Conservation (phyloP, 2,888 invertebrate genomes). For the Epirrhoe tristata region DNA sequence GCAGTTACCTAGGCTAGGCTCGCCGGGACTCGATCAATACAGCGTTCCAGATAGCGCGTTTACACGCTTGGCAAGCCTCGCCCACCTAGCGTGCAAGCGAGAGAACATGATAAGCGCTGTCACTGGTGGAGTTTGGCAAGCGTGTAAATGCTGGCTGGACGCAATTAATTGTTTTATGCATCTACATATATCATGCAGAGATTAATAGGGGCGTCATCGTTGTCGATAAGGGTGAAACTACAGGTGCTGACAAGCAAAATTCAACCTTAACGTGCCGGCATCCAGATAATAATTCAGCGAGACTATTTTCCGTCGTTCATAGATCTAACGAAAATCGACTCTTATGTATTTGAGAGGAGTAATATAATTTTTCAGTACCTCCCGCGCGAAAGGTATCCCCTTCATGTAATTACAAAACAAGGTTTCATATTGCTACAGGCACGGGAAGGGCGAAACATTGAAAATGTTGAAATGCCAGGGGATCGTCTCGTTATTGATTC, state of each 20-base stretch:
- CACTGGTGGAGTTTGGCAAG: too few relatives aligned
- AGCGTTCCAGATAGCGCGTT: neutral
- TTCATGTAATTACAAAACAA: neutral
- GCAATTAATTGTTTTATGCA: slow-evolving; percentile 17
- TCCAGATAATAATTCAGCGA: neutral
- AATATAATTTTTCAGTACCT: neutral
- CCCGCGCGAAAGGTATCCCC: neutral
- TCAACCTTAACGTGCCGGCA: slow-evolving; percentile 5
- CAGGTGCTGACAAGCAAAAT: slow-evolving; percentile 8
- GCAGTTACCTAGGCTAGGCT: neutral
- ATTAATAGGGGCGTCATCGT: slow-evolving; percentile 3
- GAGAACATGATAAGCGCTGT: too few relatives aligned
- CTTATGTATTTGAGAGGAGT: neutral
- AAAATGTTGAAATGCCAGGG: slow-evolving; percentile 11
- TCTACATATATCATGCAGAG: neutral
- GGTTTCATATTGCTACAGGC: neutral
- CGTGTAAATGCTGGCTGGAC: neutral
- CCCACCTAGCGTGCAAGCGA: too few relatives aligned
- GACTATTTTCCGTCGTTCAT: neutral
- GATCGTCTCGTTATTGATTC: slow-evolving; percentile 24
- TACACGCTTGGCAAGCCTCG: too few relatives aligned
- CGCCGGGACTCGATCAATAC: slow-evolving; percentile 25
- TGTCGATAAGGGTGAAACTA: slow-evolving; percentile 6
- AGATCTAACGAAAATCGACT: slow-evolving; percentile 13
- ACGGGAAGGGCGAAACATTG: slow-evolving; percentile 9